These are phyloP conservation scores for Epizoanthus illoricatus DNA, from an alignment of 92 coral and sea anemone genomes.

Conservation along the genomic window DNA sequence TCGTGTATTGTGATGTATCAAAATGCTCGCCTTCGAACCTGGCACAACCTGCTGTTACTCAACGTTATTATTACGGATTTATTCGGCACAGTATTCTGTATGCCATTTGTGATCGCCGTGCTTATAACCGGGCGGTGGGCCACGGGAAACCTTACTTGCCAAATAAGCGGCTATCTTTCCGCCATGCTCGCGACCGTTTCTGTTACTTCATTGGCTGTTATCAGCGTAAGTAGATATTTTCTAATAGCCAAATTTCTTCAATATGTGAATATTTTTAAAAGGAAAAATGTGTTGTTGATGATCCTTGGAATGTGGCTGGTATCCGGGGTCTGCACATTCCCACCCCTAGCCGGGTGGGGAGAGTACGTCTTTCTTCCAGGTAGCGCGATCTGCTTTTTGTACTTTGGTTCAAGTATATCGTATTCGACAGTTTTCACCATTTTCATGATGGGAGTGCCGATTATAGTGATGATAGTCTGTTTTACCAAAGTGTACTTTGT, in stretches of 20 bases:
- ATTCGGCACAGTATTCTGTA: slow-evolving; percentile 44
- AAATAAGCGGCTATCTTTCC: slow-evolving; percentile 53
- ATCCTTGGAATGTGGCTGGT: slow-evolving; percentile 54
- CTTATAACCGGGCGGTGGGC: slow-evolving; percentile 58
- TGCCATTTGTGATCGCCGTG: slow-evolving; percentile 50
- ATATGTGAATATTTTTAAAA: slow-evolving; percentile 64
- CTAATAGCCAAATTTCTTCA: slow-evolving; percentile 52
- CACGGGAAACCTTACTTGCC: slow-evolving; percentile 44
- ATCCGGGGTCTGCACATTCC: slow-evolving; percentile 48
- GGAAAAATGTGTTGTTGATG: slow-evolving; percentile 54
- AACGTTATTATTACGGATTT: slow-evolving; percentile 71
- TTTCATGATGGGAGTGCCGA: slow-evolving; percentile 65
- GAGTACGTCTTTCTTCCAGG: slow-evolving; percentile 62
- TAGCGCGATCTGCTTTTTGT: slow-evolving; percentile 68
- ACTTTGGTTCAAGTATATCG: slow-evolving; percentile 55
- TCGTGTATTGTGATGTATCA: slow-evolving; percentile 64
- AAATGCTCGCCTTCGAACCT: slow-evolving; percentile 71
- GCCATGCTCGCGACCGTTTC: slow-evolving; percentile 55
- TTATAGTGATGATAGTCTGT: slow-evolving; percentile 49
- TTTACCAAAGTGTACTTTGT: slow-evolving; percentile 57
- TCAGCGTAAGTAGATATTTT: slow-evolving; percentile 68
- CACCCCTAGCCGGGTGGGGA: slow-evolving; percentile 80
- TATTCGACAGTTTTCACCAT: slow-evolving; percentile 67
- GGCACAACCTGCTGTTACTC: slow-evolving; percentile 72
- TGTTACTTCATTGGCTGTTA: slow-evolving; percentile 56